Base-by-base conservation (phyloP, 2,113 vertebrate genomes). In the Echinops telfairi region DNA sequence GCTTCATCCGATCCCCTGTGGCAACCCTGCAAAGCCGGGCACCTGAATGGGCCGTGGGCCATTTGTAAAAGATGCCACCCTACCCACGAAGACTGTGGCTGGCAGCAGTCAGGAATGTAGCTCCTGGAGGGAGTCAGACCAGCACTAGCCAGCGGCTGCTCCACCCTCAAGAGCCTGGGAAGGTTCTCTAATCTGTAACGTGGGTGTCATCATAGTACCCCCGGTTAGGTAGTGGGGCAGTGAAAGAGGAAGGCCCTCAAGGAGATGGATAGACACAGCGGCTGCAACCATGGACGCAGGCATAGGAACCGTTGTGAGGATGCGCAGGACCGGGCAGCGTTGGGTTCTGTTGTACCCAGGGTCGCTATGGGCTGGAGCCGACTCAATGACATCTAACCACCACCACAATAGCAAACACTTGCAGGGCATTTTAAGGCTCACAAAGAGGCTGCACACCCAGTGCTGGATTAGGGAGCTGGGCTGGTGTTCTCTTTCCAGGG, bases 381-480 rank as follows among this genome's bases (percentile, higher is more conserved):
- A 53, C 12, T 53, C 47, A 53, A 53, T 53, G 47, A 9, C 12
- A 53, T 9, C 47, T 53, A 53, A 53, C 47, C 47, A 53, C 47
- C 47, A 1, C 47, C 5, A 53, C 47, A 17, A 60, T 40, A 66
- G 92, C 29, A 70, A 31, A 20, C 22, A 40, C 53, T 60, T 58
- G 3, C 53, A 25, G 64, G 64, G 0, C 10, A 2, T 27, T 71
- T 33, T 20, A 36, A 31, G 31, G 73, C 12, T 36, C 19, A 23
- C 8, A 16, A 33, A 40, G 33, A 33, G 15, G 12, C 12, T 2
- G 16, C 3, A 12, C 12, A 2, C 6, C 0, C 0, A 0, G 19
- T 33, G 25, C 79, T 86, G 29, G 29, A 83, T n/a, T 11, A 7
- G 43, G 62, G 71, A 66, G 19, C 3, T n/a, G 31, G 31, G 33